Evolutionary conservation across 2,113 vertebrate species (phyloP).

Genomic region (Myiagra hebetior): DNA sequence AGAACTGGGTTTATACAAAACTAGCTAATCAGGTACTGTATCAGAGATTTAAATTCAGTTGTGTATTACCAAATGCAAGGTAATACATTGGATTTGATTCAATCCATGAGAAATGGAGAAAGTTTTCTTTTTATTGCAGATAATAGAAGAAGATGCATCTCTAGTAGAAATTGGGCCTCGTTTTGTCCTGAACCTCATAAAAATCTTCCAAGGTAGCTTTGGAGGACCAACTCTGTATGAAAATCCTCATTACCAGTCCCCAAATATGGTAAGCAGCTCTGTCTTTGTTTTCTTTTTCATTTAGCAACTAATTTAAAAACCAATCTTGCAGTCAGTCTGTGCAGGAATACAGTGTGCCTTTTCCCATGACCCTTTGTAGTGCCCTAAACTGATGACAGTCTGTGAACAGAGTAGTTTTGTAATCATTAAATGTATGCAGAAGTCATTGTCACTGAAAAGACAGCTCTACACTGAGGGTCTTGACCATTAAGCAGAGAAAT

Average conservation of each 20-base stretch:
- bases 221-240: constrained; percentile 93
- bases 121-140: constrained; percentile 71
- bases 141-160: constrained; percentile 93
- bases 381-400: neutral
- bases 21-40: fast-evolving
- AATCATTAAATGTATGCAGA: neutral
- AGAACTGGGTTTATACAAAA: neutral
- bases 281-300: neutral
- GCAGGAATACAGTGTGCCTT: neutral
- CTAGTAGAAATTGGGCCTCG: constrained; percentile 96
- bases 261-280: constrained; percentile 84
- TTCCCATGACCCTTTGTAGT: neutral
- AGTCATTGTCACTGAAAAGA: neutral
- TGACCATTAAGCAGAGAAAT: neutral
- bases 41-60: neutral
- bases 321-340: neutral
- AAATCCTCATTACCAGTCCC: constrained; percentile 89
- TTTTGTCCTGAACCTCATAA: constrained; percentile 95
- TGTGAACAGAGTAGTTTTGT: neutral
- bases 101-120: neutral
- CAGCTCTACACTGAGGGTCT: neutral
- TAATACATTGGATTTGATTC: neutral
- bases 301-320: neutral
- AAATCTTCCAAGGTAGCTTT: constrained; percentile 96
- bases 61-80: neutral